Evolutionary conservation across 2,113 vertebrate genomes (phyloP), one percentile per base, ranked within the genome.

Genomic region (Prionailurus viverrinus): DNA sequence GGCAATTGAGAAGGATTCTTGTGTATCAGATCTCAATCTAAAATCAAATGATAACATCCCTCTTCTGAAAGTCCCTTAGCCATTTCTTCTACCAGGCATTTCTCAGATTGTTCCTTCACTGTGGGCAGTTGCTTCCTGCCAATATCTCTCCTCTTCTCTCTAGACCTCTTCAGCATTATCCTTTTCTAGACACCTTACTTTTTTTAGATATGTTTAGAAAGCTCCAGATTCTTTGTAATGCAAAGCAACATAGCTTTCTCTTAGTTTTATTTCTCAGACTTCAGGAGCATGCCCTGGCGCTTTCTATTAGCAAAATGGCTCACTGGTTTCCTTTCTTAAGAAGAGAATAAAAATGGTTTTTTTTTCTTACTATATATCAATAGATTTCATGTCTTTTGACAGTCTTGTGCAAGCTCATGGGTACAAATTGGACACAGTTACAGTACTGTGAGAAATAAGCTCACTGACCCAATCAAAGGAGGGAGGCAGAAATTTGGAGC

Each of bases 51-150:
- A 31, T 36, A 39, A 25, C 31, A 68, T 84, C 4, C 21, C 13
- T 68, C 18, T 79, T 95, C 27, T 41, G 48, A 18, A n/a, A 7
- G 14, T 73, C 16, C 11, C 33, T 80, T 78, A 92, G 58, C 4
- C 2, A n/a, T 90, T 73, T 97, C 53, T 95, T 86, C 36, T 48
- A 68, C 13, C 27, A 51, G 74, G 12, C 5, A 68, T 89, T 97
- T 78, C 27, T 71, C 4, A 39, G 53, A 18, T 19, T 69, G 1
- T 88, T 33, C 29, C 88, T 86, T 91, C 3, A 33, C 13, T 31
- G n/a, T 66, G 25, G 4, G 33, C 29, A 55, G 13, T 45, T 92
- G 23, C 36, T 73, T 91, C 51, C 7, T 61, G 53, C 9, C 23
- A 65, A 7, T 66, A 3, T 39, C 39, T 87, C 53, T 68, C 23